These are phyloP conservation scores for Lymantria dispar DNA, from an alignment of 2,888 invertebrate species.

Conservation along the genomic window DNA sequence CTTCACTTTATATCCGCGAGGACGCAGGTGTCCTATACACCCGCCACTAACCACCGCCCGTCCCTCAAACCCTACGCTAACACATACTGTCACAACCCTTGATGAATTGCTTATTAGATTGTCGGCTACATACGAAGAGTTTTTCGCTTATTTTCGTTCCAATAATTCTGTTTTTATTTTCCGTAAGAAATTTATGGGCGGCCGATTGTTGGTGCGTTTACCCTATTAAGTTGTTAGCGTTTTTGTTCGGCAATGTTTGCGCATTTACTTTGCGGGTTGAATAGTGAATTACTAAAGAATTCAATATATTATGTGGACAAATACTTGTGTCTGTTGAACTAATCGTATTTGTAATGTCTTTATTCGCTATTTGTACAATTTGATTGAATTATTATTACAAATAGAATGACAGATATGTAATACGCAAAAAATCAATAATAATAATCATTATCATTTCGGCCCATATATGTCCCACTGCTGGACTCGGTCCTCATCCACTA, in stretches of 20 bases:
- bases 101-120: constrained; percentile 78
- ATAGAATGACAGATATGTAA: too few species aligned
- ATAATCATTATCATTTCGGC: too few species aligned
- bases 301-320: background rate
- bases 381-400: too few species aligned
- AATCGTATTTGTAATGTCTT: background rate
- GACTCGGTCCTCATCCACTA: too few species aligned
- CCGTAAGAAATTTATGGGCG: constrained; percentile 39
- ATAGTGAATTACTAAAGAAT: background rate
- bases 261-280: background rate
- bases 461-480: too few species aligned
- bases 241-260: constrained; percentile 20
- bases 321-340: background rate
- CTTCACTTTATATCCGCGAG: constrained; percentile 61
- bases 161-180: constrained; percentile 51
- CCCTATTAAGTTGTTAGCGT: constrained; percentile 45
- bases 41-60: constrained; percentile 15
- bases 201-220: constrained; percentile 42
- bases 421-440: too few species aligned
- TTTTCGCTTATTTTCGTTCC: constrained; percentile 57
- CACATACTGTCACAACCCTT: constrained; percentile 70
- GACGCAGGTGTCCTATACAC: constrained; percentile 61
- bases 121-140: constrained; percentile 53
- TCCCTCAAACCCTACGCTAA: constrained; percentile 49
- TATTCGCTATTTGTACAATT: background rate